Base-by-base conservation (phyloP, 2,797 vertebrate genomes). In the Sciurus vulgaris region DNA sequence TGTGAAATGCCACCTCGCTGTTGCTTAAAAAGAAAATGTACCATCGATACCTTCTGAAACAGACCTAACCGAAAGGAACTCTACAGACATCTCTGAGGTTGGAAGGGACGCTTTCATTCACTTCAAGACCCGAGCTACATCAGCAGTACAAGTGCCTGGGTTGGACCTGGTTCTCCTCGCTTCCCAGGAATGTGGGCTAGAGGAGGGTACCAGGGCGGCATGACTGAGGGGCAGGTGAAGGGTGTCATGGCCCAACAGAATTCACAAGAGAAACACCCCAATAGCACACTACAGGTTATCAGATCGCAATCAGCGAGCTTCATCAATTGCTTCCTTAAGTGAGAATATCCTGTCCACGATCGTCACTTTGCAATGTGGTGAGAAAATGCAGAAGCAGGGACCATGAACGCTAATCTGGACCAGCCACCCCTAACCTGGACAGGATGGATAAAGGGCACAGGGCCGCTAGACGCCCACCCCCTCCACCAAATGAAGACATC, bases 1-100 rank as follows among this genome's bases (percentile, higher is more conserved):
- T 88, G 89, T 69, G 92, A 97, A 96, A 93, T 85, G 96, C 94
- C 89, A 91, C 86, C 94, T 91, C 96, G 65, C 6, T 67, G 93
- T 73, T 76, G 65, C 77, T 94, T 86, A 41, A 65, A 90, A 88
- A 89, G 91, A 95, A 92, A 96, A 93, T 10, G 73, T 41, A 77
- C 85, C 91, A 44, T 56, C 86, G 14, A 61, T 69, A 82, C 76
- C 73, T 87, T 94, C 41, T 51, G 91, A 86, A 96, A 81, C 70
- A 92, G 86, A 89, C n/a, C 65, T 74, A 83, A 91, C 44, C 54
- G 86, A 83, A 76, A 96, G 13, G 12, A 89, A 92, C 4, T 22
- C 78, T 47, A 38, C 78, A 41, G 82, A 85, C 30, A 56, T 91
- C 59, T 47, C 20, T 33, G 72, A 89, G 83, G 86, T 41, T 51